phyloP scores from a whole-genome alignment of 2,113 vertebrate genomes.

The Myrmophylax atrothorax region DNA sequence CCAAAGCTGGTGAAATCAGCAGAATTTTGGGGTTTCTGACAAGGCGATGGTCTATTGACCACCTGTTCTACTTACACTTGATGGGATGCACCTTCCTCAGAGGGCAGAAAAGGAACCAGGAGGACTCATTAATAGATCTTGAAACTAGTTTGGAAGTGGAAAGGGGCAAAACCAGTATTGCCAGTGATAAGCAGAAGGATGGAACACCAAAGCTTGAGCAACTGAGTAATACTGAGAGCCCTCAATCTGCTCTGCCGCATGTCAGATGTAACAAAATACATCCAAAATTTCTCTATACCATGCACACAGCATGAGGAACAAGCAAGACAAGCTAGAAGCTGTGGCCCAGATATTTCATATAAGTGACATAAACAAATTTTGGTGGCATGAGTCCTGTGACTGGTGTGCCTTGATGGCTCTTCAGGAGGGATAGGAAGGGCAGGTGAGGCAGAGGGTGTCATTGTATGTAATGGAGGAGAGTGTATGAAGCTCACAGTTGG shows the following conservation, averaged over 20 bases:
- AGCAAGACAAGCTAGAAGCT: background rate
- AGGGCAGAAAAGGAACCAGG: background rate
- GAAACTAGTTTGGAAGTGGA: background rate
- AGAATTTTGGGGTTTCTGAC: background rate
- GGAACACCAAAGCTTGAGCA: background rate
- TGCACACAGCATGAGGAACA: background rate
- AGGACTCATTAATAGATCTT: background rate
- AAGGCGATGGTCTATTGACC: background rate
- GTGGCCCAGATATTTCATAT: background rate
- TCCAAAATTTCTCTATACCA: background rate
- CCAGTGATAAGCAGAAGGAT: too few relatives aligned
- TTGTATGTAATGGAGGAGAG: too few relatives aligned
- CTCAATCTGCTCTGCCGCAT: background rate
- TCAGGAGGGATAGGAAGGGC: background rate
- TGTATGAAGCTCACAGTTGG: fast-evolving
- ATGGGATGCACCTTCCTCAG: too few relatives aligned
- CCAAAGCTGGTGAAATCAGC: fast-evolving
- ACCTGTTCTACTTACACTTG: too few relatives aligned
- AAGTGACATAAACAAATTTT: background rate
- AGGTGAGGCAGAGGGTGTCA: background rate
- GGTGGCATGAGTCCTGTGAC: background rate
- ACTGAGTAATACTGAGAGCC: fast-evolving
- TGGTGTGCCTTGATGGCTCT: background rate
- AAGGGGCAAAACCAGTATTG: background rate
- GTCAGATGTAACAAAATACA: background rate